These are phyloP conservation scores for Cancer borealis DNA, from an alignment of 2,888 invertebrate species.

Conservation along the genomic window DNA sequence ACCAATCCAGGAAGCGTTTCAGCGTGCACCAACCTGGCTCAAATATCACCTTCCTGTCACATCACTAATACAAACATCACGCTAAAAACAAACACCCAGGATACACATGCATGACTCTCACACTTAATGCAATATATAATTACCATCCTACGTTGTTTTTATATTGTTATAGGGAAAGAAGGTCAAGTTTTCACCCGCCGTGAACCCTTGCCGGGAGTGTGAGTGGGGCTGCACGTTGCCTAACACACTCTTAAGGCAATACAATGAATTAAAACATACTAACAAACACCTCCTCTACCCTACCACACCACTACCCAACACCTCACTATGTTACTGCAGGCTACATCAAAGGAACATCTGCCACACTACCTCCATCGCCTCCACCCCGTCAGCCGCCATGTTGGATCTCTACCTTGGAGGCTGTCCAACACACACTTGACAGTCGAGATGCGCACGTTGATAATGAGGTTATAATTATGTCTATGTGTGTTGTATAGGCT, in stretches of 20 bases:
- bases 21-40: no score
- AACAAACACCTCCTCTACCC: background rate
- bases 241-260: background rate
- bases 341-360: slow-evolving; percentile 43
- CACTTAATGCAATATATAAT: background rate
- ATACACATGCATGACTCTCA: background rate
- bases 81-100: background rate
- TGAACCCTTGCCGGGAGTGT: slow-evolving; percentile 27
- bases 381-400: slow-evolving; percentile 71
- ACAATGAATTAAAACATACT: slow-evolving; percentile 61
- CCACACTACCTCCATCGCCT: slow-evolving; percentile 70
- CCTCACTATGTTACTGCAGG: background rate
- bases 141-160: background rate
- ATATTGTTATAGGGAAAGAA: slow-evolving; percentile 22
- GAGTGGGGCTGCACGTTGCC: background rate
- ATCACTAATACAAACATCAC: background rate
- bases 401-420: slow-evolving; percentile 55
- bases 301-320: no score
- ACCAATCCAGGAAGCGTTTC: no score
- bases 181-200: slow-evolving; percentile 53
- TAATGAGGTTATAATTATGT: background rate
- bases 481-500: background rate
- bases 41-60: no score
- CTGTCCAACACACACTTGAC: slow-evolving; percentile 26
- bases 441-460: background rate